Evolutionary conservation across 2,797 vertebrate genomes (phyloP).

Genomic region (Gambusia yucatana): DNA sequence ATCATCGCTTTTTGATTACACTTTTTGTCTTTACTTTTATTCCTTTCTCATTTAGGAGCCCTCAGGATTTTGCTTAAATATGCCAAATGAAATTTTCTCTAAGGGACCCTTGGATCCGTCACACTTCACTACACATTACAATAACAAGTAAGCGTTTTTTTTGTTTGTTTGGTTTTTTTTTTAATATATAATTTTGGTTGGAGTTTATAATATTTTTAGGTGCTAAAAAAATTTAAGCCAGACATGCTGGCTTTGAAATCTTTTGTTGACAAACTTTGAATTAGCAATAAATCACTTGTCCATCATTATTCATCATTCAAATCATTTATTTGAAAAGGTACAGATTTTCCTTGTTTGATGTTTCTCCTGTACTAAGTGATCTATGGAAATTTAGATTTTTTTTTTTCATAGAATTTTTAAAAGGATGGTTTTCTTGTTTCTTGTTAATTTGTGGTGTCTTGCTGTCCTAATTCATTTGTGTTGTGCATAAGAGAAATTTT

Average conservation of each 20-base stretch:
- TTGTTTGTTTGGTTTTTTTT: background rate
- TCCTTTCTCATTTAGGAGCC: conserved; percentile 56
- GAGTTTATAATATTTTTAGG: background rate
- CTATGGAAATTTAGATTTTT: background rate
- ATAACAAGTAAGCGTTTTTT: conserved; percentile 55
- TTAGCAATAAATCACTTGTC: background rate
- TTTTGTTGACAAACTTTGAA: background rate
- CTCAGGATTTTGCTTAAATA: conserved; percentile 63
- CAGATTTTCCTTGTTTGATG: background rate
- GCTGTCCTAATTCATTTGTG: background rate
- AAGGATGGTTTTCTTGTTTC: background rate
- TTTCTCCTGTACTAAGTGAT: background rate
- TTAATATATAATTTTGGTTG: background rate
- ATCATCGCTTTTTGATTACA: background rate
- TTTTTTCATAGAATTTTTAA: background rate
- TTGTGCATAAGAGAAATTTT: background rate
- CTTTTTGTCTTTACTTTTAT: background rate
- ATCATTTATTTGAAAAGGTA: background rate
- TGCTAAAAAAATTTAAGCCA: background rate
- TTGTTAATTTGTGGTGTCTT: background rate
- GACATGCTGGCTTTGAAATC: background rate
- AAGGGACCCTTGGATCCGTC: conserved; percentile 39
- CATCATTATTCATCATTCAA: background rate
- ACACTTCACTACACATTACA: conserved; percentile 67
- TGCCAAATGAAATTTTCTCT: conserved; percentile 46